Base-by-base conservation (phyloP, 2,797 vertebrate genomes). In the Gobio occitaniae region DNA sequence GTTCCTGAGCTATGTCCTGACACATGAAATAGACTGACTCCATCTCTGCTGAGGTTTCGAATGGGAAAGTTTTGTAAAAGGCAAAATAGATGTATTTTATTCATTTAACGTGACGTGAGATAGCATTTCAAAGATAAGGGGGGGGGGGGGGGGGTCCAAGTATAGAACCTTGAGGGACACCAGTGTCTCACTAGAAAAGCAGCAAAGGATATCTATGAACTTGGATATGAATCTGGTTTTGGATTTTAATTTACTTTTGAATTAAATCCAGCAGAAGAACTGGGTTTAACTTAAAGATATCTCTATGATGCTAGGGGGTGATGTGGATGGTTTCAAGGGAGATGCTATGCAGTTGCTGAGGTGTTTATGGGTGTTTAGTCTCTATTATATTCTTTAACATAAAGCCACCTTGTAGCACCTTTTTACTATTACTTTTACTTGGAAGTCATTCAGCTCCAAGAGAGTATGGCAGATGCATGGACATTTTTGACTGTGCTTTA, bases 81-180 rank as follows among this genome's bases (percentile, higher is more conserved):
- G 4, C 61, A 13, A 15, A 66, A 16, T 9, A 44, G 8, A 44
- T 47, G 4, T 19, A 0, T 4, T 17, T 78, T 65, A 65, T 44
- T 75, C 2, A 19, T 54, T 78, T 17, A 48, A 75, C 5, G 21
- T 54, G 38, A 41, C 19, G 19, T 21, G 1, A 69, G 9, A 38
- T 10, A 36, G 50, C 17, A 16, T 19, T 52, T 75, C 50, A 25
- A 25, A 25, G 25, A 25, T 25, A 25, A 1, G 25, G 25, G 25
- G 25, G 25, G 25, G 25, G 25, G 25, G 25, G 25, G 25, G 25
- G 25, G 25, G 13, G 56, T 63, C 54, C 38, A 10, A 63, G 29
- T 44, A 63, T 63, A 61, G 56, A 78, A 63, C 76, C 56, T 61
- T 78, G 76, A 25, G 76, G 76, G 21, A 32, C 48, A 75, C 15